phyloP scores from a whole-genome alignment of 2,113 vertebrate genomes.

The Emydura subglobosa region DNA sequence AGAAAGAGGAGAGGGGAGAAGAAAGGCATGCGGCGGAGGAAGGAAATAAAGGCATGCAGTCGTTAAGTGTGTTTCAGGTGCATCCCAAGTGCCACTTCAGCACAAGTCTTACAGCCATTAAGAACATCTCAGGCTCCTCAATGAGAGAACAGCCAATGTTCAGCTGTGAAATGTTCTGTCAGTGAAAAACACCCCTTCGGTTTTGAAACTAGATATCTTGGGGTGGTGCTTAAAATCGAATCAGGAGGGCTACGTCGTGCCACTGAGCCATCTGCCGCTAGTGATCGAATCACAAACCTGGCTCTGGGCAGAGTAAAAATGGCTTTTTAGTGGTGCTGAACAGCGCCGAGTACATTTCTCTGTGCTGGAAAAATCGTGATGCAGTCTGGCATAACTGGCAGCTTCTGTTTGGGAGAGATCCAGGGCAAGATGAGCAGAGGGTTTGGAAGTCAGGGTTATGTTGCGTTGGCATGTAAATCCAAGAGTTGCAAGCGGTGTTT shows the following conservation, averaged over 20 bases:
- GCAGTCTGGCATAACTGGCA: neutral
- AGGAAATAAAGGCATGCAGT: constrained; percentile 21
- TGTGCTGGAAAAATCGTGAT: neutral
- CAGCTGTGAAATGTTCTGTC: neutral
- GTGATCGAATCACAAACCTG: neutral
- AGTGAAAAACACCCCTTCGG: neutral
- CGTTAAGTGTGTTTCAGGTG: neutral
- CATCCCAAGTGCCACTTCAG: neutral
- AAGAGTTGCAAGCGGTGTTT: neutral
- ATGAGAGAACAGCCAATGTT: neutral
- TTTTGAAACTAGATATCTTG: constrained; percentile 3
- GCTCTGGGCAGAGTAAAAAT: neutral
- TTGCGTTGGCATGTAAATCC: neutral
- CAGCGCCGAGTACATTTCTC: neutral
- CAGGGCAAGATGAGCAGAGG: neutral
- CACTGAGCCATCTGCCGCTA: neutral
- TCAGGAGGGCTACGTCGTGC: neutral
- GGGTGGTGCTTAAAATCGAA: neutral
- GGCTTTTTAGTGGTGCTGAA: neutral
- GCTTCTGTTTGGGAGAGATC: neutral
- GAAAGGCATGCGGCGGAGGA: constrained; percentile 46
- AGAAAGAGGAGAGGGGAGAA: neutral
- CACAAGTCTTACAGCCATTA: neutral
- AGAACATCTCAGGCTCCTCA: constrained; percentile 11
- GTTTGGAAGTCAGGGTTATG: neutral